phyloP scores from a whole-genome alignment of 2,888 invertebrate species.

The Gerosis bhagava region DNA sequence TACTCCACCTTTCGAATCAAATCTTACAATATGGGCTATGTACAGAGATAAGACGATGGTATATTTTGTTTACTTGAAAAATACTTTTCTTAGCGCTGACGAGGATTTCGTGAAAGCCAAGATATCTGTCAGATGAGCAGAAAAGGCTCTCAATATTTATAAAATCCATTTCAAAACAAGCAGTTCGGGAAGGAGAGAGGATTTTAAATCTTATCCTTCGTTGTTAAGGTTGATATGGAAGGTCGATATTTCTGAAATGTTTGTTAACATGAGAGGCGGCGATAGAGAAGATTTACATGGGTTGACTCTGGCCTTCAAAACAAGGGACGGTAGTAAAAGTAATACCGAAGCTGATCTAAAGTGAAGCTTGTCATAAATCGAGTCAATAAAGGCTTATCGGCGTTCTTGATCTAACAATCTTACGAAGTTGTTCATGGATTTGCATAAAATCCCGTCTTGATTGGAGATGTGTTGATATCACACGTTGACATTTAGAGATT shows the following conservation, averaged over 20 bases:
- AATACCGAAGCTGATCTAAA: slow-evolving; percentile 5
- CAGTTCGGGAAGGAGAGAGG: not conserved
- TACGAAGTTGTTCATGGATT: no score
- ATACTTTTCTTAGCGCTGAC: not conserved
- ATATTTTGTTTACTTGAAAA: slow-evolving; percentile 1
- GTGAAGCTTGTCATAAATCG: slow-evolving; percentile 9
- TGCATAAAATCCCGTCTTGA: no score
- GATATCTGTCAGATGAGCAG: slow-evolving; percentile 7
- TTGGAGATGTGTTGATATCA: no score
- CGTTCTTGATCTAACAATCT: not conserved
- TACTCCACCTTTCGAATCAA: no score
- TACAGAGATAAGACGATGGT: no score
- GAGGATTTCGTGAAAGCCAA: slow-evolving; percentile 6
- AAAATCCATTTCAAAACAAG: slow-evolving; percentile 11
- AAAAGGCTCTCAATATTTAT: slow-evolving; percentile 15
- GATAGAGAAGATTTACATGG: slow-evolving; percentile 55
- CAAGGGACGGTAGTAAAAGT: slow-evolving; percentile 40
- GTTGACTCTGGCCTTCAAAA: slow-evolving; percentile 45
- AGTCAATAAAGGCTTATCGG: not conserved
- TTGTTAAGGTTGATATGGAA: not conserved
- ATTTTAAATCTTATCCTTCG: slow-evolving; percentile 1
- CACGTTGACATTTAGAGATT: no score
- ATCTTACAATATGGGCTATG: no score
- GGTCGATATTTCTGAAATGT: slow-evolving; percentile 23
- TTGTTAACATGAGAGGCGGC: slow-evolving; percentile 47